These are phyloP conservation scores for Uropetala carovei DNA, from an alignment of 2,888 invertebrate species.

Conservation along the genomic window DNA sequence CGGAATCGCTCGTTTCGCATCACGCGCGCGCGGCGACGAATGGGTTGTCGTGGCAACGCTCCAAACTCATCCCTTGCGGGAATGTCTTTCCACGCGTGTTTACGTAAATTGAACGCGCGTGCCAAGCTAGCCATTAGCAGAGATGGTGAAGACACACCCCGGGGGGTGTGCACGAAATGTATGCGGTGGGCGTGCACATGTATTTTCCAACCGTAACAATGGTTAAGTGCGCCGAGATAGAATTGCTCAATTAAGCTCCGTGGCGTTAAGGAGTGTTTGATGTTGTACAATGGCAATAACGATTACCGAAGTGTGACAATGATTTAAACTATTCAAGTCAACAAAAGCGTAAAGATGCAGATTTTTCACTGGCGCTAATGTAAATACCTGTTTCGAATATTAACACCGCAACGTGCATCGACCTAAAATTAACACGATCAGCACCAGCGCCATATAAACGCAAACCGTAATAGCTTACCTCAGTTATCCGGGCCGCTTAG, in stretches of 20 bases:
- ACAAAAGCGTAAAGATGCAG: too few species aligned
- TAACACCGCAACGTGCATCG: neutral
- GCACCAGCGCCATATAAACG: neutral
- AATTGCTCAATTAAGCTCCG: too few species aligned
- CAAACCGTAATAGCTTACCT: neutral
- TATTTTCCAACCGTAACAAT: neutral
- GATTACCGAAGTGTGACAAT: too few species aligned
- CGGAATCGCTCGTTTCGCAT: neutral
- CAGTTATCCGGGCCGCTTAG: neutral
- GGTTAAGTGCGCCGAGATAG: too few species aligned
- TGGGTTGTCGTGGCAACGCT: neutral
- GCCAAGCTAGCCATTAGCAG: neutral
- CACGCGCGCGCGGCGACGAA: neutral
- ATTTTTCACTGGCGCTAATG: too few species aligned
- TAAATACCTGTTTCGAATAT: too few species aligned
- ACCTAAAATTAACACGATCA: neutral
- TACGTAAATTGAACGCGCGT: neutral
- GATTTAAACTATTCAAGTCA: too few species aligned
- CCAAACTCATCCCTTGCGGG: neutral
- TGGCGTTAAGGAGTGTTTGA: too few species aligned
- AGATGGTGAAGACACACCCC: neutral
- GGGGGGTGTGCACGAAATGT: neutral
- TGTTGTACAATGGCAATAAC: too few species aligned
- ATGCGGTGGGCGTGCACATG: neutral
- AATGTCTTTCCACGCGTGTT: neutral